Conservation (phyloP, 2,113 vertebrate species). For the Tychaedon coryphoeus region DNA sequence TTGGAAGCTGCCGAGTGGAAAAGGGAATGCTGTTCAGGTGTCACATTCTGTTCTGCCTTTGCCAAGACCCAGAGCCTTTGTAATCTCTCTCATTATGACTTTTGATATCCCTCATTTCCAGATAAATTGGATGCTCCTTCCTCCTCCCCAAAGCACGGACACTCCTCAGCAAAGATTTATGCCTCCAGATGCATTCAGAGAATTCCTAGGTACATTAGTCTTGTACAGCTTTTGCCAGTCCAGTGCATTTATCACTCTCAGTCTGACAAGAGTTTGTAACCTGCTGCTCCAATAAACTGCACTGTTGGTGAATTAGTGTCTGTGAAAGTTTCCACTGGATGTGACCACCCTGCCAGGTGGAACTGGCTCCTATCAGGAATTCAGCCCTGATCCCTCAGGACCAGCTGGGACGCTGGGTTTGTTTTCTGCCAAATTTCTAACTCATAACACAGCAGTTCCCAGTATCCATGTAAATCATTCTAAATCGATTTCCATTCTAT, state of each 20-base stretch:
- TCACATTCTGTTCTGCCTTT: neutral
- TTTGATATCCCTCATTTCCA: neutral
- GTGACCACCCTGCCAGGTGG: neutral
- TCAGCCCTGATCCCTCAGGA: neutral
- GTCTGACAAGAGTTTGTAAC: neutral
- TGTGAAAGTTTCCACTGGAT: neutral
- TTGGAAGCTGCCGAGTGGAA: neutral
- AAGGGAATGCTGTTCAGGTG: neutral
- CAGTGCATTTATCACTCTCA: neutral
- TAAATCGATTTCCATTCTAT: fast-evolving
- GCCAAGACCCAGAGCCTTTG: neutral
- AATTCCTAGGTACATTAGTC: neutral
- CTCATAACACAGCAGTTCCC: neutral
- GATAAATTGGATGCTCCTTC: neutral
- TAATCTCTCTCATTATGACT: neutral
- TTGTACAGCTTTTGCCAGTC: neutral
- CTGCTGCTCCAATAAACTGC: neutral
- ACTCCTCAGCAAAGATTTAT: neutral
- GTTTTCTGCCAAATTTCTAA: neutral
- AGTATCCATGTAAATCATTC: neutral
- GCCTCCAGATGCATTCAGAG: neutral
- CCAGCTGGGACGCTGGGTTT: neutral
- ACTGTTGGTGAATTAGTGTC: neutral
- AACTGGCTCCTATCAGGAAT: neutral
- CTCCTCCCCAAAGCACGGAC: neutral